Evolutionary conservation across 2,797 vertebrate species (phyloP), one percentile per base, ranked within the genome.

Genomic region (Eulemur coronatus): DNA sequence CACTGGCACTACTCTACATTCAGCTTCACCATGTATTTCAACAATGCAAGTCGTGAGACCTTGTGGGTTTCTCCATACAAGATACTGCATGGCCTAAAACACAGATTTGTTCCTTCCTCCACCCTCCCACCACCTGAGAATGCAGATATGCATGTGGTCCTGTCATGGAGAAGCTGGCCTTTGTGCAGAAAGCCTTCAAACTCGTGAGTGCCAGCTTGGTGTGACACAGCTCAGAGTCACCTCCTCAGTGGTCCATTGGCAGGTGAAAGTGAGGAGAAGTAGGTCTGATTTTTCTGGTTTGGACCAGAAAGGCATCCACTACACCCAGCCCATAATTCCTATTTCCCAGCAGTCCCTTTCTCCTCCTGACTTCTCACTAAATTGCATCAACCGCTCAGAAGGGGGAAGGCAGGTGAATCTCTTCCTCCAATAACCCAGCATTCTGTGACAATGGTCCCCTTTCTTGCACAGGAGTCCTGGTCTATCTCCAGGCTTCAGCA

Each of bases 171-270:
- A 94, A 69, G 35, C 43, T 70, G 41, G 6, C 5, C n/a, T 41
- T 88, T 90, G 48, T 88, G 41, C 24, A 75, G 11, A 84, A 90
- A 84, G 33, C 7, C 41, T 92, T 96, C 81, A 61, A 85, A 91
- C 46, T 78, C 33, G 85, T 81, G 20, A 79, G 75, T 65, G 24
- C 38, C 55, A 80, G 28, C 26, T 91, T 70, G 70, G 17, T 89
- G 28, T 35, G 20, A 75, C 30, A 43, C 10, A 50, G 5, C 52
- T 35, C 30, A 63, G 52, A 96, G 52, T 24, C 22, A 84, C n/a
- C 18, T 86, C 41, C 85, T 52, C 85, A 70, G 14, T 92, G 20
- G 26, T 82, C 65, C 89, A 17, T 55, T 84, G 52, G 52, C 76
- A 87, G 26, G 12, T 73, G 76, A 88, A 81, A 55, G 18, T 73